phyloP scores from a whole-genome alignment of 2,113 vertebrate species.

The Orthonyx spaldingii region DNA sequence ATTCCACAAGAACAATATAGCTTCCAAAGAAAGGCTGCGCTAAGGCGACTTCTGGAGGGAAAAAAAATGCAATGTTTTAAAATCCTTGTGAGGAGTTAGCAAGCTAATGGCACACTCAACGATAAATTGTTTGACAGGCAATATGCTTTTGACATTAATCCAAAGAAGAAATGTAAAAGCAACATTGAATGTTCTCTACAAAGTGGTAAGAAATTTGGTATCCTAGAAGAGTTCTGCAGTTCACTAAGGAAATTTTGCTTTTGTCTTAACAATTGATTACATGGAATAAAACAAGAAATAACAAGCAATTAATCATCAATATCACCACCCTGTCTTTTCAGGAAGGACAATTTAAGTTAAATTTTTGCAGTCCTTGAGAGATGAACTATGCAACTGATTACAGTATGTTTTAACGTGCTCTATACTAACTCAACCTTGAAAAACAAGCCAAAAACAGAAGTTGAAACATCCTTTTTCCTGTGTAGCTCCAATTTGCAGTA shows the following conservation, averaged over 20 bases:
- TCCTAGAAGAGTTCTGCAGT: background rate
- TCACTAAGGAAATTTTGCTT: background rate
- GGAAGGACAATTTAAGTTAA: background rate
- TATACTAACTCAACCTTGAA: constrained; percentile 44
- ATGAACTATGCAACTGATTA: background rate
- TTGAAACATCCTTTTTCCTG: constrained; percentile 62
- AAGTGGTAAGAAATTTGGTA: background rate
- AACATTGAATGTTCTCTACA: background rate
- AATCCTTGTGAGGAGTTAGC: background rate
- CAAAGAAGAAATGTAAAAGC: constrained; percentile 29
- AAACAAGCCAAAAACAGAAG: constrained; percentile 65
- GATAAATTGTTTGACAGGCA: constrained; percentile 32
- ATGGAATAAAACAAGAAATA: background rate
- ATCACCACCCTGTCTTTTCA: background rate
- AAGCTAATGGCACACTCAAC: constrained; percentile 38
- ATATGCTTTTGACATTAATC: constrained; percentile 49
- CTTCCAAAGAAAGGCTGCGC: background rate
- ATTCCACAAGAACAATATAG: constrained; percentile 43
- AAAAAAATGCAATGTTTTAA: constrained; percentile 28
- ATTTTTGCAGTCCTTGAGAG: background rate
- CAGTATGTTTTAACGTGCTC: constrained; percentile 18
- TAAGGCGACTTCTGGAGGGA: background rate
- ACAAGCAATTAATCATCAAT: background rate
- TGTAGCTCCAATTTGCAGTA: constrained; percentile 56
- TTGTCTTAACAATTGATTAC: constrained; percentile 13